phyloP scores from a whole-genome alignment of 1,140 invertebrate genomes.

The Drosophila grimshawi region DNA sequence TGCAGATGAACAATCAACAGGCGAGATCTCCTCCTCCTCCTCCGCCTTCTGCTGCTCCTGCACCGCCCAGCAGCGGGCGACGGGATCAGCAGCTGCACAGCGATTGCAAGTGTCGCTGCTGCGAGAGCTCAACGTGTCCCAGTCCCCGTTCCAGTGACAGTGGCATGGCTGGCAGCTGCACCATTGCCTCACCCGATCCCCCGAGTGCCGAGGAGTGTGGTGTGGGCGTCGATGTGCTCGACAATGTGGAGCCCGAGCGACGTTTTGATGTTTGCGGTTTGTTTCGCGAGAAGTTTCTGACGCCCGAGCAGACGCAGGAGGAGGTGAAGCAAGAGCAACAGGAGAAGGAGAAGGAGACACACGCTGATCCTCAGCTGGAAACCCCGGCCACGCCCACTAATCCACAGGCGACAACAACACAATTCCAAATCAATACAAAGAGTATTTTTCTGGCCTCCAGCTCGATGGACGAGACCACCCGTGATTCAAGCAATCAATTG shows the following conservation, averaged over 20 bases:
- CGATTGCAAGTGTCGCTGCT: conserved; percentile 86
- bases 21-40: conserved; percentile 7
- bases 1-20: conserved; percentile 70
- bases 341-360: not conserved
- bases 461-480: conserved; percentile 58
- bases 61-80: not conserved
- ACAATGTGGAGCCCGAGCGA: conserved; percentile 59
- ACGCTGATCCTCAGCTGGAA: conserved; percentile 26
- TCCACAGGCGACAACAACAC: conserved; percentile 28
- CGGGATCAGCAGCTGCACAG: conserved; percentile 42
- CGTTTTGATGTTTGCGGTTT: conserved; percentile 80
- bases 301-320: conserved; percentile 69
- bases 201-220: conserved; percentile 52
- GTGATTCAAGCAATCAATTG: conserved; percentile 27
- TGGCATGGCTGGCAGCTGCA: conserved; percentile 92
- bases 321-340: conserved; percentile 11
- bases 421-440: conserved; percentile 74
- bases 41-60: conserved; percentile 2
- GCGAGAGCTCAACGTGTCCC: conserved; percentile 86
- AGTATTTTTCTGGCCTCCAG: conserved; percentile 73
- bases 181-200: conserved; percentile 88
- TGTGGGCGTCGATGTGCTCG: conserved; percentile 40
- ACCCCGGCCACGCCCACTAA: conserved; percentile 35
- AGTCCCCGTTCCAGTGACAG: conserved; percentile 90
- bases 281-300: conserved; percentile 80